These are phyloP conservation scores for Callaeas wilsoni DNA, from an alignment of 2,113 vertebrate species.

Conservation along the genomic window DNA sequence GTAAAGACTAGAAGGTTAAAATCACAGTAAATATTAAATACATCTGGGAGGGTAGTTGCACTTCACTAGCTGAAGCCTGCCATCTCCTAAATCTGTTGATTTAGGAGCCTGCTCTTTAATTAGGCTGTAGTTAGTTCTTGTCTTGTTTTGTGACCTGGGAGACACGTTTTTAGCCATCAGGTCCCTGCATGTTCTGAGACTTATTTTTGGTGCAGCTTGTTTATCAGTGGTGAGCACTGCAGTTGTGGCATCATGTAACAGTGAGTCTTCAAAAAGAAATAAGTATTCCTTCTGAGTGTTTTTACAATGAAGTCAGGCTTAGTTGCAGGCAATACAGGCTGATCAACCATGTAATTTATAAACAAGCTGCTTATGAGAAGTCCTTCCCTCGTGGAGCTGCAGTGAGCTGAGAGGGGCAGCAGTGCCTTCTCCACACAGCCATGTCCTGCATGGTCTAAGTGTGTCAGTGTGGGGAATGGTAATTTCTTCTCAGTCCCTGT, in stretches of 20 bases:
- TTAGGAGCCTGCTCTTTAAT: background rate
- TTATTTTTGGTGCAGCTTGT: background rate
- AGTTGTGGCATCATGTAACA: background rate
- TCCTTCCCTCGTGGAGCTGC: background rate
- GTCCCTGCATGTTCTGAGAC: background rate
- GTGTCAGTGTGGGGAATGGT: background rate
- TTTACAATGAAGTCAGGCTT: background rate
- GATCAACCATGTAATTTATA: background rate
- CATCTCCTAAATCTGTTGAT: background rate
- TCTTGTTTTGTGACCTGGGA: background rate
- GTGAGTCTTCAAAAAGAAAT: background rate
- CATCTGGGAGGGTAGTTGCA: background rate
- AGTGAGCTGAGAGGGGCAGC: background rate
- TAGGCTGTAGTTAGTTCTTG: background rate
- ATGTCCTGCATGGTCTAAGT: fast-evolving
- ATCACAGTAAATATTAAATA: background rate
- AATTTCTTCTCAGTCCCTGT: background rate
- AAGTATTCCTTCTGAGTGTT: background rate
- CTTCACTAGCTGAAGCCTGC: background rate
- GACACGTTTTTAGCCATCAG: background rate
- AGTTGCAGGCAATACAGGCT: background rate
- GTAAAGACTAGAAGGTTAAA: background rate
- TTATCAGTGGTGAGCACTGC: background rate
- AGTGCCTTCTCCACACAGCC: background rate
- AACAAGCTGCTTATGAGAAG: background rate